Evolutionary conservation across 2,113 vertebrate species (phyloP).

Genomic region (Tor tambroides): DNA sequence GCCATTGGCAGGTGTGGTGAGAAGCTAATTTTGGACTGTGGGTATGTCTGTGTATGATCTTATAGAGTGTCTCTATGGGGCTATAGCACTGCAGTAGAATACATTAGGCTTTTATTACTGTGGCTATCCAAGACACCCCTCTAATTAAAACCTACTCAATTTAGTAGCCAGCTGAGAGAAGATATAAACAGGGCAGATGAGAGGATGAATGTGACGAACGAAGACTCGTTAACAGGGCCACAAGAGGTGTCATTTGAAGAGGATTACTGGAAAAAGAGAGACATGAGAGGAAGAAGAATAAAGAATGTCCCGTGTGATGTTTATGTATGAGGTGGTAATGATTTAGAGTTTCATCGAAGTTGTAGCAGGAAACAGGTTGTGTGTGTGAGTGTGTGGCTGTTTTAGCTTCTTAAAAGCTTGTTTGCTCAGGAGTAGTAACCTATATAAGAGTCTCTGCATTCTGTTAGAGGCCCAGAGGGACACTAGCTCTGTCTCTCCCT

Average conservation of each 20-base stretch:
- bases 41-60: neutral
- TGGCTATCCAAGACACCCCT: neutral
- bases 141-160: conserved; percentile 48
- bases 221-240: conserved; percentile 14
- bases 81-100: conserved; percentile 25
- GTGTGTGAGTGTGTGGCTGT: conserved; percentile 3
- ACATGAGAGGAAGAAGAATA: neutral
- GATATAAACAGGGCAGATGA: conserved; percentile 8
- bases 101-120: conserved; percentile 42
- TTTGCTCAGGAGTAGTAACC: conserved; percentile 21
- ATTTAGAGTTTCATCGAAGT: neutral
- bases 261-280: conserved; percentile 22
- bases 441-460: neutral
- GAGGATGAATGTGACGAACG: neutral
- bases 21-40: neutral
- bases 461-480: neutral
- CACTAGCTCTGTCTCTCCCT: neutral
- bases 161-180: conserved; percentile 5
- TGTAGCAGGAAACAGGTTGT: neutral
- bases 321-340: conserved; percentile 28
- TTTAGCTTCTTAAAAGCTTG: conserved; percentile 14
- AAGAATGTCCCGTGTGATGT: neutral
- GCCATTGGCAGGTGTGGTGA: neutral
- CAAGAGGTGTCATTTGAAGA: conserved; percentile 29
- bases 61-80: conserved; percentile 20